Evolutionary conservation across 2,113 vertebrate species (phyloP).

Genomic region (Australoheros scitulus): DNA sequence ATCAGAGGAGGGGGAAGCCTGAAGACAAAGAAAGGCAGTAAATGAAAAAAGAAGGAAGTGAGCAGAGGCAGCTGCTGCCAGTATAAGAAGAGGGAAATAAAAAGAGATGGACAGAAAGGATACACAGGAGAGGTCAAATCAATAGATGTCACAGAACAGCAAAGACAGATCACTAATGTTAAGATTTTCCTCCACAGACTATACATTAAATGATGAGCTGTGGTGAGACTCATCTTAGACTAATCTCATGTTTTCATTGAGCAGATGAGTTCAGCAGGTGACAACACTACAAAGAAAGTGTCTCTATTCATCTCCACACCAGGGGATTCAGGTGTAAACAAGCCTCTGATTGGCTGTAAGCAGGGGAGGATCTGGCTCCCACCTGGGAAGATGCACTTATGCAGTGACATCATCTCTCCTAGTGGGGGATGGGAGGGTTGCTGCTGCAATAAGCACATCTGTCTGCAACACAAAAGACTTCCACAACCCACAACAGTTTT

Average conservation of each 20-base stretch:
- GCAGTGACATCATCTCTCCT: slow-evolving; percentile 45
- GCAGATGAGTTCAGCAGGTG: slow-evolving; percentile 29
- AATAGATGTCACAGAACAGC: slow-evolving; percentile 45
- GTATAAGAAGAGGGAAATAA: slow-evolving; percentile 30
- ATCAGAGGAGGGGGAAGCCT: not conserved
- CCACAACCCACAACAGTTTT: not conserved
- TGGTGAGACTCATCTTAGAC: not conserved
- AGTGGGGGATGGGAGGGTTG: not conserved
- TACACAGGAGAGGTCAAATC: slow-evolving; percentile 54
- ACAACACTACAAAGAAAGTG: not conserved
- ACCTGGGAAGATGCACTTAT: slow-evolving; percentile 48
- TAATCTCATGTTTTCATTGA: slow-evolving; percentile 7
- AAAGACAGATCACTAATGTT: not conserved
- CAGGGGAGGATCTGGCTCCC: slow-evolving; percentile 13
- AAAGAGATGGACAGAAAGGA: slow-evolving; percentile 18
- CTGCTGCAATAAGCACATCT: slow-evolving; percentile 37
- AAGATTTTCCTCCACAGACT: not conserved
- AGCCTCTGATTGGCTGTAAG: slow-evolving; percentile 42
- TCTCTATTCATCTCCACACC: fast-evolving
- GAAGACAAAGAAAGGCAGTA: slow-evolving; percentile 23
- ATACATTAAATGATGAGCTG: slow-evolving; percentile 21
- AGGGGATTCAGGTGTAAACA: slow-evolving; percentile 33
- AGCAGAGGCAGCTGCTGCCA: slow-evolving; percentile 25
- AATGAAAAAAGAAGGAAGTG: slow-evolving; percentile 39
- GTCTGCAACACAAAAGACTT: slow-evolving; percentile 13